phyloP scores from a whole-genome alignment of 2,888 invertebrate species.

The Dermolepida albohirtum region DNA sequence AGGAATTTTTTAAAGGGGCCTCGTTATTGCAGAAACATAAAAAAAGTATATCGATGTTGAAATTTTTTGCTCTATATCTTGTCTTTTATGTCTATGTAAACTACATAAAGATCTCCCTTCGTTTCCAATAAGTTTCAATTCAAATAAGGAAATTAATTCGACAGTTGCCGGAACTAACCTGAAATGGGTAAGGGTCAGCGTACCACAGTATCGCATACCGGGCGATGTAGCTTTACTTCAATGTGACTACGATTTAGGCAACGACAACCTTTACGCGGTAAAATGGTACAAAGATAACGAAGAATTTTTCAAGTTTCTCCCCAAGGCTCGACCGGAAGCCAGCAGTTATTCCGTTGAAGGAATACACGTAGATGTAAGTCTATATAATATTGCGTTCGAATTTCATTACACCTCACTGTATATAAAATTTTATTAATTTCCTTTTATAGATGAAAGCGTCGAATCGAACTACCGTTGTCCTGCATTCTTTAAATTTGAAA shows the following conservation, averaged over 20 bases:
- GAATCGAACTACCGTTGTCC: constrained; percentile 74
- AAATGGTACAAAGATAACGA: constrained; percentile 90
- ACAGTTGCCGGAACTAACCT: constrained; percentile 8
- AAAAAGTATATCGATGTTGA: too few relatives aligned
- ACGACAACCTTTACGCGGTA: constrained; percentile 79
- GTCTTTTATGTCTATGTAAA: too few relatives aligned
- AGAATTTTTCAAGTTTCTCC: constrained; percentile 84
- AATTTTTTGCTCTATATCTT: too few relatives aligned
- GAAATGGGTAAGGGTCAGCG: constrained; percentile 59
- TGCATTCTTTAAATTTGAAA: constrained; percentile 76
- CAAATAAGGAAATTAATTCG: too few relatives aligned
- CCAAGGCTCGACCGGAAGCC: constrained; percentile 77
- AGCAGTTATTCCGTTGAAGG: constrained; percentile 78
- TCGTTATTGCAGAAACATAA: too few relatives aligned
- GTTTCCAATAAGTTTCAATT: too few relatives aligned
- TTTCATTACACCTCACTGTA: background rate
- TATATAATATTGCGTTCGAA: too few relatives aligned
- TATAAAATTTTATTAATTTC: background rate
- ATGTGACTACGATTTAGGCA: constrained; percentile 64
- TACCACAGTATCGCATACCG: constrained; percentile 63
- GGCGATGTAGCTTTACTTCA: constrained; percentile 63
- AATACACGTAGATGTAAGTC: constrained; percentile 77
- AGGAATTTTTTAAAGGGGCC: too few relatives aligned
- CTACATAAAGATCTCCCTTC: too few relatives aligned
- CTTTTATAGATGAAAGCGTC: constrained; percentile 74